phyloP scores from a whole-genome alignment of 2,888 invertebrate species.

The Cataglyphis albicans region DNA sequence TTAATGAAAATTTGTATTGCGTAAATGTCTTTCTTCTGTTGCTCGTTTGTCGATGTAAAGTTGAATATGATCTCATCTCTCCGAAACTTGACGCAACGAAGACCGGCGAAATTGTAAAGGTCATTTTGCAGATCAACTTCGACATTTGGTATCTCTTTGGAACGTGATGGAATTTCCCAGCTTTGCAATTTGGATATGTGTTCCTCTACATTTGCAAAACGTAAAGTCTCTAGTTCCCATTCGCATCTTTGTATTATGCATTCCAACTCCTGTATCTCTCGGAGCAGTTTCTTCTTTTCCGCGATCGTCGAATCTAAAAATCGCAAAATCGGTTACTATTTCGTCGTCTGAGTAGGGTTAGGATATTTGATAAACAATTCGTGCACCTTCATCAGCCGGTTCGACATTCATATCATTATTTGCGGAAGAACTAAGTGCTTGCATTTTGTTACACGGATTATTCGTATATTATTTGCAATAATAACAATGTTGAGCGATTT shows the following conservation, averaged over 20 bases:
- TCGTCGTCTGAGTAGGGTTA: constrained; percentile 52
- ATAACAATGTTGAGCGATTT: constrained; percentile 14
- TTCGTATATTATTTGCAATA: background rate
- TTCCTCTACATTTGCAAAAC: constrained; percentile 61
- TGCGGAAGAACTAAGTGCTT: background rate
- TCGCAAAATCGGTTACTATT: background rate
- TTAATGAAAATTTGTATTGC: constrained; percentile 69
- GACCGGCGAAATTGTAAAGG: constrained; percentile 69
- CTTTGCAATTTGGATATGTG: background rate
- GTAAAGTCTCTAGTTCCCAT: constrained; percentile 24
- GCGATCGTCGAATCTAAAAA: constrained; percentile 36
- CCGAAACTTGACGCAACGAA: constrained; percentile 67
- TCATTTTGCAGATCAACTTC: constrained; percentile 56
- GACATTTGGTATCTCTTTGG: constrained; percentile 3
- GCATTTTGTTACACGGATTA: constrained; percentile 45
- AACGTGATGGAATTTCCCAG: background rate
- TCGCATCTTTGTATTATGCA: constrained; percentile 60
- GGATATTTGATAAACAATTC: background rate
- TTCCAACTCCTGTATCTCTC: constrained; percentile 66
- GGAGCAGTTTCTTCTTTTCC: constrained; percentile 60
- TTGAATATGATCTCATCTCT: constrained; percentile 69
- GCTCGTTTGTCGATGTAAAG: constrained; percentile 56
- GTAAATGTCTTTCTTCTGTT: constrained; percentile 32
- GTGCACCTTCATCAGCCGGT: background rate
- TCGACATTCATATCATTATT: background rate